Base-by-base conservation (phyloP, 2,113 vertebrate genomes). In the Ceyx margarethae region DNA sequence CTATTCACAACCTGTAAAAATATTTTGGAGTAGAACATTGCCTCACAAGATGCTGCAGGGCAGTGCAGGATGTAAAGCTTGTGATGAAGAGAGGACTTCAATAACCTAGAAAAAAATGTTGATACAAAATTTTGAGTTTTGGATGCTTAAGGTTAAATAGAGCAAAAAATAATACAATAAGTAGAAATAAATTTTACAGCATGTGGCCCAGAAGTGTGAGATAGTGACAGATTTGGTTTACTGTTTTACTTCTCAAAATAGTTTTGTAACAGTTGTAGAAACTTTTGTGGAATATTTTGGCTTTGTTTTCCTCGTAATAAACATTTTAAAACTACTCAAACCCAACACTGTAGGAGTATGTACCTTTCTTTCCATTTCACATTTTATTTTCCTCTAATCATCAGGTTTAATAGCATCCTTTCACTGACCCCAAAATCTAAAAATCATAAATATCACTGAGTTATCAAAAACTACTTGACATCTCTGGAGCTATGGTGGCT, bases 281-380 rank as follows among this genome's bases (percentile, higher is more conserved):
- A 89, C 8, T 87, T 92, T 50, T 58, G 43, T 69, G 78, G 46
- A 76, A 33, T 79, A 73, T 81, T 92, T 92, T 94, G 35, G 25
- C 54, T 89, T 81, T 73, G 35, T 87, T 91, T 89, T 73, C 35
- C 16, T 56, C 28, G 19, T 33, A 73, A 57, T 93, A 73, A 87
- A 85, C 61, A 29, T 78, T 93, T 81, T 31, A 86, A 86, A 89
- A 29, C 73, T 57, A 50, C 11, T 43, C 42, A 81, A 26, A 51
- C 31, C 37, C 91, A 89, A 58, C 50, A 73, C 62, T 87, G 85
- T n/a, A 80, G 81, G 89, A 94, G 67, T 73, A 35, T 58, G 54
- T 56, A 76, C 64, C 87, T 94, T 95, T 96, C 87, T 94, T 95
- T 96, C 85, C 81, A 60, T 94, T 80, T 42, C 91, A 82, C 31